A percentile compares a stretch with the other conserved stretches of the same genome.
Evolutionary conservation across 2,888 invertebrate genomes (phyloP).

Genomic region (Carabus problematicus): DNA sequence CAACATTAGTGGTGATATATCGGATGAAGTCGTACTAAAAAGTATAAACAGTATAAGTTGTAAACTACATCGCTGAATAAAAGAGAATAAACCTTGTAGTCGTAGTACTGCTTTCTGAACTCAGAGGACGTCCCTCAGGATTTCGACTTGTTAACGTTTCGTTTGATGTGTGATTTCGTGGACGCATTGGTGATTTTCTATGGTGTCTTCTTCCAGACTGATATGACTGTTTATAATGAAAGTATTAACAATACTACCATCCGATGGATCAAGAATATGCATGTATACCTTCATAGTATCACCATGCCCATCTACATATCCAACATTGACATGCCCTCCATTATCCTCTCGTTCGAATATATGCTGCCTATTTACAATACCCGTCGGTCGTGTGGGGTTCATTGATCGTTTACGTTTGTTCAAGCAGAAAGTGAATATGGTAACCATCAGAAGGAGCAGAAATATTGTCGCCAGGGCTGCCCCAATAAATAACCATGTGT

Average conservation of each 20-base stretch:
- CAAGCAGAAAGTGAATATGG: conserved; percentile 61
- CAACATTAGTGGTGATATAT: conserved; percentile 36
- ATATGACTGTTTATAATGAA: conserved; percentile 19
- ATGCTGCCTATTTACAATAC: conserved; percentile 53
- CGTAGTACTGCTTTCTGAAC: conserved; percentile 49
- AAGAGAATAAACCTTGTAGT: conserved; percentile 45
- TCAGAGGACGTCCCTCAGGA: conserved; percentile 50
- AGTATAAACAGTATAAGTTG: not conserved
- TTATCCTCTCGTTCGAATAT: conserved; percentile 53
- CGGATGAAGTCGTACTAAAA: conserved; percentile 32
- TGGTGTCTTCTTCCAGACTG: conserved; percentile 35
- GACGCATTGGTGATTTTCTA: conserved; percentile 19
- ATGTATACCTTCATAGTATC: conserved; percentile 26
- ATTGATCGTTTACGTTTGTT: conserved; percentile 59
- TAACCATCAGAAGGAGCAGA: conserved; percentile 65
- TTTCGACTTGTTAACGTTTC: conserved; percentile 49
- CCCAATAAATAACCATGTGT: conserved; percentile 71
- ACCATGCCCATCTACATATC: conserved; percentile 53
- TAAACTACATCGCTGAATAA: not conserved
- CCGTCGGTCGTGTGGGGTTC: conserved; percentile 47
- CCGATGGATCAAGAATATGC: not conserved
- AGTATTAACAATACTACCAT: conserved; percentile 8
- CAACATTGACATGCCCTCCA: conserved; percentile 53
- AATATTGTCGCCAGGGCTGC: conserved; percentile 68
- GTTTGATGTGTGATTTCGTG: conserved; percentile 45